Evolutionary conservation across 2,888 invertebrate species (phyloP), one percentile per base, ranked within the genome.

Genomic region (Epirrhoe alternata): DNA sequence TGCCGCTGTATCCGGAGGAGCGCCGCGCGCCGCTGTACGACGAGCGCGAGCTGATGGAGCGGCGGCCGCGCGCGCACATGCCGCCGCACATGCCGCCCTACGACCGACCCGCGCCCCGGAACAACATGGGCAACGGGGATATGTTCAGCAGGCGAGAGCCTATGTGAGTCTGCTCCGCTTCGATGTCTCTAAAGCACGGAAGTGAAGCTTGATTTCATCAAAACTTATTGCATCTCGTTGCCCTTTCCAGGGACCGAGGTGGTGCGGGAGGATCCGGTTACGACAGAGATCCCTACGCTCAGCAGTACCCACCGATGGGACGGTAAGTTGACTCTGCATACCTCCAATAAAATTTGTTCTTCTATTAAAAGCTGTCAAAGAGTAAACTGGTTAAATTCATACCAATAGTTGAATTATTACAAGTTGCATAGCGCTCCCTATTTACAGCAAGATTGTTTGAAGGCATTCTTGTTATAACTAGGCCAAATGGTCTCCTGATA

Each of bases 81-180:
- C 81, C 85, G 0, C 8, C 60, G 17, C 67, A 67, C 60, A 79
- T 86, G 77, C 66, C 85, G 1, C 71, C 82, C 10, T 90, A 89
- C 70, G 93, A 92, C 31, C 81, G 91, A 6, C 77, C 85, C 12
- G 81, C 88, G 12, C 87, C 88, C 0, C 76, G 89, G 0, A 83
- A 85, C 17, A 85, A 86, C 42, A 85, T 89, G 83, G 87, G 87
- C 72, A 91, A 90, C 66, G 91, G 90, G 6, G 90, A 90, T 68
- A 93, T 94, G 91, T 94, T 90, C 81, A 93, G 92, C 80, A 82
- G 94, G 65, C 86, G 94, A 69, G 88, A 90, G 56, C 89, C 89
- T 57, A 90, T 91, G 90, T 90, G 52, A 86, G 89, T 50, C 14
- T 31, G 12, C 2, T 24, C 6, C 12, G 7, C 17, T 17, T 5